Percentiles rank a stretch among this genome's conserved stretches.
Evolutionary conservation across 2,888 invertebrate genomes (phyloP).

Genomic region (Morpho deidamia): DNA sequence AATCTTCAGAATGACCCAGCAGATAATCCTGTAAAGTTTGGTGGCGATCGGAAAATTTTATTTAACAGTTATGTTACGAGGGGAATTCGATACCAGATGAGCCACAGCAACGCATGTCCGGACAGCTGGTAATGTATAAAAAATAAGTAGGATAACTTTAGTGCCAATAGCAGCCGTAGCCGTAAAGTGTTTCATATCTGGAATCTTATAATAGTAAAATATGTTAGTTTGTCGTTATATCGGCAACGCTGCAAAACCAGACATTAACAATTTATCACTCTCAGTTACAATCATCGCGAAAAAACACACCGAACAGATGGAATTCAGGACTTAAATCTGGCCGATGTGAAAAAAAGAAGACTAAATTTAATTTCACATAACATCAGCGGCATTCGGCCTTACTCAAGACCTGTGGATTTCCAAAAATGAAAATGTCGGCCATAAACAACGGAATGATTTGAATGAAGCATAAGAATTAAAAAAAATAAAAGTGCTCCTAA

Average conservation of each 20-base stretch:
- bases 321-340: constrained; percentile 61
- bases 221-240: too few relatives aligned
- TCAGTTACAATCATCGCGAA: constrained; percentile 71
- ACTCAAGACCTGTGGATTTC: constrained; percentile 52
- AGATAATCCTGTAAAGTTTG: too few relatives aligned
- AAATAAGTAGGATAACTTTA: too few relatives aligned
- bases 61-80: too few relatives aligned
- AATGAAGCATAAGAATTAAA: constrained; percentile 68
- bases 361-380: constrained; percentile 69
- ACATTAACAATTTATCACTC: constrained; percentile 69
- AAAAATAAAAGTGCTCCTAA: constrained; percentile 57
- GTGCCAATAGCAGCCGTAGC: too few relatives aligned
- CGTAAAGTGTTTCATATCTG: too few relatives aligned
- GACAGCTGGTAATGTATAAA: too few relatives aligned
- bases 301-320: constrained; percentile 52
- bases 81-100: too few relatives aligned
- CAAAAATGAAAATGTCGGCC: constrained; percentile 75
- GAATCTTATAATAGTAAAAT: too few relatives aligned
- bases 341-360: constrained; percentile 63
- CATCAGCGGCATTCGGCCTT: constrained; percentile 58
- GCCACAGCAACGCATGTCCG: too few relatives aligned
- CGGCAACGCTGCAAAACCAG: constrained; percentile 17
- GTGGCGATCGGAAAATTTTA: too few relatives aligned
- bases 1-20: too few relatives aligned
- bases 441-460: constrained; percentile 76